These are phyloP conservation scores for Halichondria panicea DNA, from an alignment of 37 sponge, comb jelly and placozoan genomes.

Conservation along the genomic window DNA sequence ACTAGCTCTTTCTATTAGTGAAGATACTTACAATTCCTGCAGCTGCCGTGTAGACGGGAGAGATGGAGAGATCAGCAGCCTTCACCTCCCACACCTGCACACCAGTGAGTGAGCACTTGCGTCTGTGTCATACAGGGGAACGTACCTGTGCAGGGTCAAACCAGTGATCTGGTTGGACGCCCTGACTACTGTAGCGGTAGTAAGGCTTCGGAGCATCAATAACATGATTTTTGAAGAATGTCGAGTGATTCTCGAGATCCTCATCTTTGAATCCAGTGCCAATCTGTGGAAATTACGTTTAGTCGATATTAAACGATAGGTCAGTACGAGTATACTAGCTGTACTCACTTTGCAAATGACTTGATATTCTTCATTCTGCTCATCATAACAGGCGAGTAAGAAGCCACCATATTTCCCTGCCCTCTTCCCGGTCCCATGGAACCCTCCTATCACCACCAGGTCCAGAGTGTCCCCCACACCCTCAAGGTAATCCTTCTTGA, in stretches of 20 bases:
- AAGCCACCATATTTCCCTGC: slow-evolving; percentile 95
- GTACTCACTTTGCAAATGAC: slow-evolving; percentile 89
- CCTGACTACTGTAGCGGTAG: slow-evolving; percentile 69
- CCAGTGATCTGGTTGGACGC: slow-evolving; percentile 88
- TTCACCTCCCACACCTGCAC: slow-evolving; percentile 97
- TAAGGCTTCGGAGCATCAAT: slow-evolving; percentile 78
- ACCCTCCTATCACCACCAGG: slow-evolving; percentile 95
- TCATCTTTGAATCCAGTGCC: slow-evolving; percentile 99
- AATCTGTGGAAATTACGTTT: no score
- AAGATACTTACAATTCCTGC: slow-evolving; percentile 73
- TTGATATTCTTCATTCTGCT: slow-evolving; percentile 92
- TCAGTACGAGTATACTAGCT: neutral
- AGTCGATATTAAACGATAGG: neutral
- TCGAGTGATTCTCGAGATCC: slow-evolving; percentile 77
- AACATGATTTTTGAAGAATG: slow-evolving; percentile 79
- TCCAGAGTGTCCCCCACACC: slow-evolving; percentile 97
- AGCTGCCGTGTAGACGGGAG: slow-evolving; percentile 95
- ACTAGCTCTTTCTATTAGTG: neutral
- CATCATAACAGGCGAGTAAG: slow-evolving; percentile 95
- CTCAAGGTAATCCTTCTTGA: slow-evolving; percentile 99
- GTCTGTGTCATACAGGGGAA: no score
- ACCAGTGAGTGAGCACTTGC: neutral
- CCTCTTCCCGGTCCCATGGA: slow-evolving; percentile 94
- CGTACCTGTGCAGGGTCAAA: slow-evolving; percentile 89
- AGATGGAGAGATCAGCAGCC: slow-evolving; percentile 96